A percentile compares a stretch with the other conserved stretches of the same genome.
Conservation (phyloP, 2,113 vertebrate genomes). For the Xiphias gladius region DNA sequence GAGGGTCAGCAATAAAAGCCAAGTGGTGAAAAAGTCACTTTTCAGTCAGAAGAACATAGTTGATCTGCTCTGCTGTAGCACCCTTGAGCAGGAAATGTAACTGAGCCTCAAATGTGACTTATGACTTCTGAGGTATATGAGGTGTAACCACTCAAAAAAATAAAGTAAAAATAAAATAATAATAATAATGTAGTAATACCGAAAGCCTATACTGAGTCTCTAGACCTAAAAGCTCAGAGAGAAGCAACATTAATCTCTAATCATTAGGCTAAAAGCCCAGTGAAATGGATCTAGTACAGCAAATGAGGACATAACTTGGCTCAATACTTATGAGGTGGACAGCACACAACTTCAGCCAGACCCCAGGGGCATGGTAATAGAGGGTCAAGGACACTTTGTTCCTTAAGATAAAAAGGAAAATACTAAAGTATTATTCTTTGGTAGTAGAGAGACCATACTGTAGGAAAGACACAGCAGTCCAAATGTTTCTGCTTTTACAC, state of each 20-base stretch:
- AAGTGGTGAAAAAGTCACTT: background rate
- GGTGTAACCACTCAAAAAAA: background rate
- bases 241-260: slow-evolving; percentile 37
- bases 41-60: background rate
- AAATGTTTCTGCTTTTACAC: background rate
- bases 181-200: background rate
- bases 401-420: slow-evolving; percentile 6
- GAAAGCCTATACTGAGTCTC: background rate
- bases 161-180: too few species aligned
- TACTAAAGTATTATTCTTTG: background rate
- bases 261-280: slow-evolving; percentile 27
- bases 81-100: background rate
- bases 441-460: too few species aligned
- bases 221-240: slow-evolving; percentile 12
- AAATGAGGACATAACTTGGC: slow-evolving; percentile 31
- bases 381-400: slow-evolving; percentile 23
- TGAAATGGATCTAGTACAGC: slow-evolving; percentile 41
- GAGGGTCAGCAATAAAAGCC: background rate
- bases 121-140: background rate
- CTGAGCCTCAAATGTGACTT: background rate
- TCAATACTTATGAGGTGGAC: slow-evolving; percentile 35
- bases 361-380: background rate
- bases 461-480: background rate
- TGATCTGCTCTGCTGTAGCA: background rate
- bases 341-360: slow-evolving; percentile 5